Evolutionary conservation across 2,888 invertebrate species (phyloP), one percentile per base, ranked within the genome.

Genomic region (Trichacis sp.): DNA sequence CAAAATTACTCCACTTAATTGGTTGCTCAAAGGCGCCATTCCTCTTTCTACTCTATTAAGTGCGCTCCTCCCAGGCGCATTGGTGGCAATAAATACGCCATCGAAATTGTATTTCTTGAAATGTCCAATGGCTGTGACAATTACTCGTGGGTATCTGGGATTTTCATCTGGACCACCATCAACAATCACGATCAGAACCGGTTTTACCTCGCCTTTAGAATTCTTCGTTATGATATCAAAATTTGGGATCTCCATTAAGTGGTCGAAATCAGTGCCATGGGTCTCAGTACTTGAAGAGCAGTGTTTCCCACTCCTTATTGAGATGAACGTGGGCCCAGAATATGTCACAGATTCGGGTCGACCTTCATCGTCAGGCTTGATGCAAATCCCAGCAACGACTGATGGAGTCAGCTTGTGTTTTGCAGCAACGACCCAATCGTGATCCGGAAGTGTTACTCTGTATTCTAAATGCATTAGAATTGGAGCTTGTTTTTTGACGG

Each of bases 271-370:
- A 19, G 14, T 19, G 14, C 43, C 71, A 63, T 78, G 79, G 9
- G 73, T 62, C 18, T 48, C 48, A 15, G 81, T 77, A 15, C 71
- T 74, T 11, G 73, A 71, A 17, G 61, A 65, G 19, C 57, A 64
- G 50, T 78, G 76, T 53, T 79, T 81, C 3, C 71, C 77, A 46
- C 69, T 69, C 5, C 79, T 46, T 18, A 81, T 74, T 12, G 82
- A 76, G 30, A 85, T 73, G 71, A 80, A 82, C 51, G 84, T 85
- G 45, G 85, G 84, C n/a, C 84, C 85, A 56, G 72, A 76, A 59
- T 81, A 82, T 30, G 72, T 52, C 24, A 83, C 80, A 54, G 80
- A 79, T 73, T 79, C 56, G 59, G 71, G 68, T 52, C 69, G 57
- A 53, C 78, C 77, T 60, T 73, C 40, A 49, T 61, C 63, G 60